Percentiles rank a stretch among this genome's conserved stretches.
Evolutionary conservation across 2,888 invertebrate genomes (phyloP).

Genomic region (Sturmia bella): DNA sequence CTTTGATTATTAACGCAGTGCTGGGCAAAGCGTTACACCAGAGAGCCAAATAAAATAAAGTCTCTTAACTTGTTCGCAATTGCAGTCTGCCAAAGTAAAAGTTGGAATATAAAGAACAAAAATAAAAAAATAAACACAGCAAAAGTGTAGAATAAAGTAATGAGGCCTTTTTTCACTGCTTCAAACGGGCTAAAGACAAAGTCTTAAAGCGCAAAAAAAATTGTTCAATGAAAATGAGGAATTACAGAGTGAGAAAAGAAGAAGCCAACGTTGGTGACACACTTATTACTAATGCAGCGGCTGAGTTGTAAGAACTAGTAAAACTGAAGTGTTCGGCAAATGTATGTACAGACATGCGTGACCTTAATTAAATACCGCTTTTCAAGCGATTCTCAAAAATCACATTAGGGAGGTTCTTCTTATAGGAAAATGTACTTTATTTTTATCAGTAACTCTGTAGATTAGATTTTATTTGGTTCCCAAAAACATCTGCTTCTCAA

Average conservation of each 20-base stretch:
- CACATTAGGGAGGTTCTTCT: too few species aligned
- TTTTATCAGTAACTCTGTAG: too few species aligned
- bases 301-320: constrained; percentile 19
- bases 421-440: too few species aligned
- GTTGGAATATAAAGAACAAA: neutral
- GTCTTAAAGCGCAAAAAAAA: constrained; percentile 41
- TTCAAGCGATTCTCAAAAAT: too few species aligned
- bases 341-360: neutral
- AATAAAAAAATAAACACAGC: constrained; percentile 27
- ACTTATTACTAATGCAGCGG: constrained; percentile 28
- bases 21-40: neutral
- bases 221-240: constrained; percentile 37
- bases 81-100: constrained; percentile 13
- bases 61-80: constrained; percentile 19
- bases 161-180: constrained; percentile 23
- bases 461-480: too few species aligned
- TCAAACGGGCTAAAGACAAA: constrained; percentile 28
- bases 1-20: constrained; percentile 28
- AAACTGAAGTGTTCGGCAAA: constrained; percentile 47
- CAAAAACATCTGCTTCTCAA: too few species aligned
- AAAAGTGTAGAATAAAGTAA: constrained; percentile 58
- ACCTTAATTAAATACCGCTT: constrained; percentile 62
- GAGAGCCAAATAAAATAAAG: neutral
- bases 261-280: constrained; percentile 15
- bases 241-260: constrained; percentile 16